Conservation (phyloP, 2,797 vertebrate genomes). For the Gadopsis marmoratus region DNA sequence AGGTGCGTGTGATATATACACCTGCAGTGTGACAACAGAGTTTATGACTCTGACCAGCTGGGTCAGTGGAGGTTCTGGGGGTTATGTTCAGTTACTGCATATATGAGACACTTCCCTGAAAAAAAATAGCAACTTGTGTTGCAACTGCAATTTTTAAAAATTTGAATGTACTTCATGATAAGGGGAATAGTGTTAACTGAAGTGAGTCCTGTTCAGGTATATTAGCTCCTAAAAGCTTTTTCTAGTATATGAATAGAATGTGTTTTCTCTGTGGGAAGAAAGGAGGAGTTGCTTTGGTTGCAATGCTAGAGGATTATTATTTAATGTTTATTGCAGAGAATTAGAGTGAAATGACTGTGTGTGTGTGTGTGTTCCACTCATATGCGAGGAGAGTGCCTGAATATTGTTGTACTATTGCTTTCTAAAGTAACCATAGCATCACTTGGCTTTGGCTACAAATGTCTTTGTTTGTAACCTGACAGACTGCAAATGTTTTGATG, state of each 20-base stretch:
- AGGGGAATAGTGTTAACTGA: constrained; percentile 18
- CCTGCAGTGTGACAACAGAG: constrained; percentile 29
- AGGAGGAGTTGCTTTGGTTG: constrained; percentile 71
- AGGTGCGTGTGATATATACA: constrained; percentile 19
- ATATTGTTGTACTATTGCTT: constrained; percentile 77
- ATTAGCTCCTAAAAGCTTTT: constrained; percentile 31
- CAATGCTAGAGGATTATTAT: constrained; percentile 54
- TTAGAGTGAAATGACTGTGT: constrained; percentile 53
- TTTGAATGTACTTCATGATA: constrained; percentile 21
- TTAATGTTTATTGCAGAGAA: constrained; percentile 76
- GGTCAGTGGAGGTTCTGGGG: constrained; percentile 60
- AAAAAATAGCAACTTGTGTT: constrained; percentile 57
- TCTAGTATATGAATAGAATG: constrained; percentile 17
- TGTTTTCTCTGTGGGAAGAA: constrained; percentile 31
- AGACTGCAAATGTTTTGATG: constrained; percentile 35
- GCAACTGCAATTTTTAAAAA: constrained; percentile 55
- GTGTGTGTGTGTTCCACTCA: constrained; percentile 25
- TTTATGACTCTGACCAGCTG: constrained; percentile 47
- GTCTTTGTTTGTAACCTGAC: constrained; percentile 56
- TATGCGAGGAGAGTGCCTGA: constrained; percentile 52
- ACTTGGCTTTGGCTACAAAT: constrained; percentile 65
- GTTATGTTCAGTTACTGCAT: constrained; percentile 78
- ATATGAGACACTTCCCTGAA: constrained; percentile 79
- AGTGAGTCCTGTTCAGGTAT: constrained; percentile 11
- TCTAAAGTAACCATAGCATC: constrained; percentile 64